Evolutionary conservation across 2,888 invertebrate genomes (phyloP).

Genomic region (Catocala nupta): DNA sequence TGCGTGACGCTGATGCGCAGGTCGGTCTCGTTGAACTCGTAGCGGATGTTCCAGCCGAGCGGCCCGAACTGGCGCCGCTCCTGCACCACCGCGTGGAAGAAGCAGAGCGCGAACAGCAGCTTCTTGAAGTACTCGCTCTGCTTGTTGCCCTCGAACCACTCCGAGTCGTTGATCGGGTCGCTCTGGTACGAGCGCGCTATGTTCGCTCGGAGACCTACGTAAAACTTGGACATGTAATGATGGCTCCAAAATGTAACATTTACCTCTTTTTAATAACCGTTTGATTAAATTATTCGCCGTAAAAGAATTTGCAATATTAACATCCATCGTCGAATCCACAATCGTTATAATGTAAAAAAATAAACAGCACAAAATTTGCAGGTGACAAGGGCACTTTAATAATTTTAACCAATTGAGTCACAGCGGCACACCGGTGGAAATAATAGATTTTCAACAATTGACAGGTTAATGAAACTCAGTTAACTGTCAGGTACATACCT

Average conservation of each 20-base stretch:
- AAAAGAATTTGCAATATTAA: too few relatives aligned
- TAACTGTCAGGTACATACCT: constrained; percentile 75
- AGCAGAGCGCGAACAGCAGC: constrained; percentile 95
- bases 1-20: constrained; percentile 95
- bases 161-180: constrained; percentile 95
- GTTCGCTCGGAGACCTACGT: constrained; percentile 91
- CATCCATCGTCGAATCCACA: too few relatives aligned
- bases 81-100: constrained; percentile 97
- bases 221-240: not conserved
- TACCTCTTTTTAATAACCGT: too few relatives aligned
- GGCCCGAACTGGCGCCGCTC: constrained; percentile 97
- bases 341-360: too few relatives aligned
- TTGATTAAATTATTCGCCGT: too few relatives aligned
- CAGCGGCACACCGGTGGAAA: too few relatives aligned
- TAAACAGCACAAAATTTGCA: too few relatives aligned
- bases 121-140: constrained; percentile 93
- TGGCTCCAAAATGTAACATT: not conserved
- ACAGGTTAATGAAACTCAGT: too few relatives aligned
- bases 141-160: constrained; percentile 95
- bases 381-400: too few relatives aligned
- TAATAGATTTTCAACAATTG: too few relatives aligned
- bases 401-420: too few relatives aligned
- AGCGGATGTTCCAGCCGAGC: constrained; percentile 98
- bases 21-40: constrained; percentile 98
- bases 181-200: constrained; percentile 93